Conservation (phyloP, 2,888 invertebrate genomes). For the Antitype chi region DNA sequence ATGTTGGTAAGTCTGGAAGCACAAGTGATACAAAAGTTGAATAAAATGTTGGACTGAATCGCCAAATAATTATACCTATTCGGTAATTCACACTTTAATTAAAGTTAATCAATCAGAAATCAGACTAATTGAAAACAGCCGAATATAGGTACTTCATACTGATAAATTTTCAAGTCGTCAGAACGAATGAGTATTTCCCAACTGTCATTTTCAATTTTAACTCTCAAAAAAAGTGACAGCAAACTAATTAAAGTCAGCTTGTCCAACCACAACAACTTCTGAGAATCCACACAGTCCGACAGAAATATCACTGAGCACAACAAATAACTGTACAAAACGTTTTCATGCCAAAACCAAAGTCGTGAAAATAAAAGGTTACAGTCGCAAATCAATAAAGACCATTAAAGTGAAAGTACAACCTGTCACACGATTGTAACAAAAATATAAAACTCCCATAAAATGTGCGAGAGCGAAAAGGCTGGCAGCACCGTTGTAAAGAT, state of each 20-base stretch:
- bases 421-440: constrained; percentile 53
- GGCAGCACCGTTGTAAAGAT: constrained; percentile 48
- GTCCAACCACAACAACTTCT: constrained; percentile 18
- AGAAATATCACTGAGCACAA: constrained; percentile 45
- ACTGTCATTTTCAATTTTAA: constrained; percentile 16
- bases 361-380: constrained; percentile 56
- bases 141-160: background rate
- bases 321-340: constrained; percentile 54
- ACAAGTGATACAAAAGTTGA: no score
- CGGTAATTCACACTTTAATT: background rate
- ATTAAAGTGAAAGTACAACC: constrained; percentile 63
- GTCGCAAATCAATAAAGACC: constrained; percentile 59
- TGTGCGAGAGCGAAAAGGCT: constrained; percentile 60
- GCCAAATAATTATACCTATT: background rate
- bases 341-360: constrained; percentile 35
- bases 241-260: constrained; percentile 35
- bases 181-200: background rate
- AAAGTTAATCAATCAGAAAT: background rate
- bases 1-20: background rate
- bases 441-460: constrained; percentile 65
- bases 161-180: background rate
- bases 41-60: background rate
- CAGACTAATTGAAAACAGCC: background rate
- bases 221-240: constrained; percentile 36
- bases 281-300: constrained; percentile 30